These are phyloP conservation scores for Lacerta viridis DNA, from an alignment of 2,797 vertebrate species.

Conservation along the genomic window DNA sequence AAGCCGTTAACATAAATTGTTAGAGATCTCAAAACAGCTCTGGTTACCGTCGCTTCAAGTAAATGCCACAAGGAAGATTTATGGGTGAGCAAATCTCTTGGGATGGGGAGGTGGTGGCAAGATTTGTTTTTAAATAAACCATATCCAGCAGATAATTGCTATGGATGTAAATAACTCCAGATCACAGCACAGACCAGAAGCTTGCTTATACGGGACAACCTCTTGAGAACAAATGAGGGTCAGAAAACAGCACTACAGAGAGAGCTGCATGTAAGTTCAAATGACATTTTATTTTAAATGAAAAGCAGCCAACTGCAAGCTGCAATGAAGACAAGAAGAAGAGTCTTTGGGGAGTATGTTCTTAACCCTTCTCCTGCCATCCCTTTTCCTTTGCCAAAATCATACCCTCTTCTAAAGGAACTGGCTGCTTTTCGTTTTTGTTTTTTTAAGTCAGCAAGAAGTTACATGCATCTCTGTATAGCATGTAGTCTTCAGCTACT, in stretches of 20 bases:
- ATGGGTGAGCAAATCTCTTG: neutral
- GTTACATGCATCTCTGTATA: neutral
- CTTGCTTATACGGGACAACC: neutral
- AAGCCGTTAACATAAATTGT: neutral
- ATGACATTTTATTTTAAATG: neutral
- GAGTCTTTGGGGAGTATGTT: too few species aligned
- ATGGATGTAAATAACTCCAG: neutral
- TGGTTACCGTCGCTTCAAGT: neutral
- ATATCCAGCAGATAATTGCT: neutral
- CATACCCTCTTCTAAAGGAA: neutral
- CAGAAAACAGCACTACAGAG: neutral
- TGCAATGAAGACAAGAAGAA: neutral
- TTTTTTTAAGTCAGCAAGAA: neutral
- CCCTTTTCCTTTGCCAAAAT: neutral
- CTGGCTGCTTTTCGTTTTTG: neutral
- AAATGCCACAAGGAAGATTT: neutral
- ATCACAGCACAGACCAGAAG: neutral
- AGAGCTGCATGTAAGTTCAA: neutral
- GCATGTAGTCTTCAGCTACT: neutral
- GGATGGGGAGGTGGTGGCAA: neutral
- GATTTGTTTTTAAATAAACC: neutral
- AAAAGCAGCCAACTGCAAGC: neutral
- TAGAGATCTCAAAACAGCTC: neutral
- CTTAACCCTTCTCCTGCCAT: neutral
- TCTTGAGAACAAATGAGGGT: too few species aligned